These are phyloP conservation scores for Drosophila tristis DNA, from an alignment of 1,140 invertebrate species.

Conservation along the genomic window DNA sequence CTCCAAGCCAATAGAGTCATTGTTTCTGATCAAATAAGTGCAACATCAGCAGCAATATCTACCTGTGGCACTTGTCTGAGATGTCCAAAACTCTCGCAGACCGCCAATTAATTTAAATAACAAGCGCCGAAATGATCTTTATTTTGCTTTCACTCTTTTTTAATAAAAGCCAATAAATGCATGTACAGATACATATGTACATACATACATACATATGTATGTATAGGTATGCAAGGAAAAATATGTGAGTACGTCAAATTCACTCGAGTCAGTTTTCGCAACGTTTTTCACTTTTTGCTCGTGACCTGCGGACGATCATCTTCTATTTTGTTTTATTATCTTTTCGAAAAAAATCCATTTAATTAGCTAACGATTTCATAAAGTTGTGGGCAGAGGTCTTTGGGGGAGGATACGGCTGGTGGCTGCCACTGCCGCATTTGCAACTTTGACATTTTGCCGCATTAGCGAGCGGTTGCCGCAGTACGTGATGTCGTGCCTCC, in stretches of 20 bases:
- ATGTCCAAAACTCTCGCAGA: conserved; percentile 6
- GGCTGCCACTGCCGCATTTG: conserved; percentile 30
- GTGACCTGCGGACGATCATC: conserved; percentile 66
- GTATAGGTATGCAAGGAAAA: neutral
- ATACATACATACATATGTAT: too few species aligned
- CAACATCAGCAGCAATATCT: conserved; percentile 12
- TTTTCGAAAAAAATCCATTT: conserved; percentile 65
- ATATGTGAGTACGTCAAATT: too few species aligned
- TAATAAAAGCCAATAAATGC: conserved; percentile 6
- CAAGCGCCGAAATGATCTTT: conserved; percentile 4
- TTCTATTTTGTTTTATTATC: conserved; percentile 36
- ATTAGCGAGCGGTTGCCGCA: conserved; percentile 55
- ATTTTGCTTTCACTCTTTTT: neutral
- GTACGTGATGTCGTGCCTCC: conserved; percentile 56
- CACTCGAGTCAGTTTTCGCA: neutral
- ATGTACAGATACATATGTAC: too few species aligned
- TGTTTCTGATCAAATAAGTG: conserved; percentile 12
- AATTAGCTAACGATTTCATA: conserved; percentile 69
- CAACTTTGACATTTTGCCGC: conserved; percentile 71
- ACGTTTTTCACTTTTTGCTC: conserved; percentile 40
- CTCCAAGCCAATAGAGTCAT: too few species aligned
- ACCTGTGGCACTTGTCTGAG: conserved; percentile 15
- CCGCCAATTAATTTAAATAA: conserved; percentile 49
- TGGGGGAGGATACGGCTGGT: neutral
- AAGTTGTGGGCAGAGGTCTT: conserved; percentile 6